Conservation (phyloP, 2,797 vertebrate genomes). For the Sardinella longiceps region DNA sequence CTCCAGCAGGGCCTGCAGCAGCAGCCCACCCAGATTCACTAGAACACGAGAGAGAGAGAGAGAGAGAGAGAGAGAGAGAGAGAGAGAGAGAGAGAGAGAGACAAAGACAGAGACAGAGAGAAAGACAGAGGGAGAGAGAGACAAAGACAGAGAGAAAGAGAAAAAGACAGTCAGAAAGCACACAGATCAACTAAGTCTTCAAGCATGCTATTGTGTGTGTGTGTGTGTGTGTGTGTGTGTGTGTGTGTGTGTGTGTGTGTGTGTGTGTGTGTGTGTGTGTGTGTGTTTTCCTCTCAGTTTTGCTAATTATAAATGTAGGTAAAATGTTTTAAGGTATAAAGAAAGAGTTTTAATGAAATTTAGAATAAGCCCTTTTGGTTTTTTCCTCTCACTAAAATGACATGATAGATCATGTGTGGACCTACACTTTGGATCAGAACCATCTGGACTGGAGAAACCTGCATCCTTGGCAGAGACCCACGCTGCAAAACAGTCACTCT, state of each 20-base stretch:
- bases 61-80: background rate
- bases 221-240: too few species aligned
- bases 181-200: too few species aligned
- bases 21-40: slow-evolving; percentile 96
- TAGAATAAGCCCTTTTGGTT: too few species aligned
- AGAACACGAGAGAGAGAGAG: slow-evolving; percentile 19
- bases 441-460: slow-evolving; percentile 95
- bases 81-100: background rate
- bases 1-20: slow-evolving; percentile 94
- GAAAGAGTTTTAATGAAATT: too few species aligned
- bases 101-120: too few species aligned
- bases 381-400: too few species aligned
- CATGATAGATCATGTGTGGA: background rate
- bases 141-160: background rate
- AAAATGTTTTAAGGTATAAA: too few species aligned
- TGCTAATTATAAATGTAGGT: too few species aligned
- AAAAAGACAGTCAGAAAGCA: background rate
- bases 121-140: background rate
- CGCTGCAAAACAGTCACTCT: slow-evolving; percentile 97
- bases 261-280: too few species aligned
- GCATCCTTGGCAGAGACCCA: slow-evolving; percentile 99
- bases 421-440: slow-evolving; percentile 96
- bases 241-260: too few species aligned
- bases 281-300: too few species aligned
- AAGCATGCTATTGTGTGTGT: background rate